Evolutionary conservation across 2,113 vertebrate genomes (phyloP).

Genomic region (Cavia porcellus): DNA sequence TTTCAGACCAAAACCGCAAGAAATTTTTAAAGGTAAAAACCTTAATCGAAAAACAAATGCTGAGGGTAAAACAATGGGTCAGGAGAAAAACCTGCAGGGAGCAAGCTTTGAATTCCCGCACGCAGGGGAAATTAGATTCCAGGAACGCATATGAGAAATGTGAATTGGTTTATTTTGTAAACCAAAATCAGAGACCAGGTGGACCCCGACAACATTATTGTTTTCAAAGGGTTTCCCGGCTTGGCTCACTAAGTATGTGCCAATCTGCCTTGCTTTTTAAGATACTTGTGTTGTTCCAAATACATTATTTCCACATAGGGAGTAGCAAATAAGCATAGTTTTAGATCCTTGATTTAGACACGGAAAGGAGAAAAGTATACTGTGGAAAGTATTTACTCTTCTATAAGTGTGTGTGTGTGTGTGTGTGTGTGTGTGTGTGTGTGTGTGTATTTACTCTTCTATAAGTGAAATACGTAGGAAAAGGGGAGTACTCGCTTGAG

Average conservation of each 20-base stretch:
- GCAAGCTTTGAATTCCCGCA: constrained; percentile 38
- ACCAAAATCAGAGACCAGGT: constrained; percentile 59
- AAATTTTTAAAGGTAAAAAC: constrained; percentile 70
- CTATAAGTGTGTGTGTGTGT: background rate
- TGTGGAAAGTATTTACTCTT: background rate
- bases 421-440: too few species aligned
- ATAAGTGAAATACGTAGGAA: background rate
- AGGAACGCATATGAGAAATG: background rate
- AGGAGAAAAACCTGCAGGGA: constrained; percentile 61
- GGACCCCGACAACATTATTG: background rate
- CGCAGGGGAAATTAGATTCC: constrained; percentile 16
- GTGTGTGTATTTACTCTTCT: background rate
- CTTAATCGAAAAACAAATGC: constrained; percentile 72
- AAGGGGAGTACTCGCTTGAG: too few species aligned
- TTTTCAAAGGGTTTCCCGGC: background rate
- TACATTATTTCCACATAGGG: background rate
- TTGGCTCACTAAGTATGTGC: background rate
- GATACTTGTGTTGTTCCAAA: background rate
- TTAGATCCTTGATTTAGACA: background rate
- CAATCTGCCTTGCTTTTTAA: background rate
- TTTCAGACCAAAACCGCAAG: constrained; percentile 72
- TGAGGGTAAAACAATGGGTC: constrained; percentile 57
- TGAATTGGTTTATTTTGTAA: constrained; percentile 47
- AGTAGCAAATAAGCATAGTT: constrained; percentile 18
- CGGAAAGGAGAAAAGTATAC: background rate